phyloP scores from a whole-genome alignment of 2,888 invertebrate genomes.

The Galerucella nymphaeae region DNA sequence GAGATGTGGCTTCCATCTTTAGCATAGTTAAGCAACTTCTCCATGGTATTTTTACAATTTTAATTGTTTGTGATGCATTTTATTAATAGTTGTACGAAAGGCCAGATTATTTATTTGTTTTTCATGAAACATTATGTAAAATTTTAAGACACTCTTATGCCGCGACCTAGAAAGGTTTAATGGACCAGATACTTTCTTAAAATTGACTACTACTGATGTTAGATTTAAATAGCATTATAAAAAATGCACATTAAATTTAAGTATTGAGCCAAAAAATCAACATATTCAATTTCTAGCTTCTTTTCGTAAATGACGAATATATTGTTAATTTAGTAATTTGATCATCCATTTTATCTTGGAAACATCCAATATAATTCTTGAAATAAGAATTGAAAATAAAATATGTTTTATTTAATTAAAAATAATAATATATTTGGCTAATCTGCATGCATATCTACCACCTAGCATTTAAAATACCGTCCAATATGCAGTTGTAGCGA shows the following conservation, averaged over 20 bases:
- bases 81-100: too few species aligned
- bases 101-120: too few species aligned
- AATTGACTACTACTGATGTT: background rate
- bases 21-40: too few species aligned
- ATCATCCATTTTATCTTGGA: background rate
- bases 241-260: background rate
- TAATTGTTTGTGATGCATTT: too few species aligned
- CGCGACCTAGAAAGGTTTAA: background rate
- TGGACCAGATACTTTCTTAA: background rate
- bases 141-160: background rate
- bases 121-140: too few species aligned
- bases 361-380: too few species aligned
- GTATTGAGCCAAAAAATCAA: background rate
- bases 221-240: background rate
- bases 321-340: background rate
- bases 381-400: background rate
- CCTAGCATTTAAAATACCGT: slow-evolving; percentile 49
- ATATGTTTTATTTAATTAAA: background rate
- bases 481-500: slow-evolving; percentile 53
- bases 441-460: slow-evolving; percentile 45
- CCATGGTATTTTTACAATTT: too few species aligned
- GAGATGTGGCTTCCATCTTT: too few species aligned
- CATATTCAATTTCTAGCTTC: background rate
- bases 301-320: background rate
- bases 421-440: background rate